Percentiles rank a stretch among this genome's conserved stretches.
Conservation (phyloP, 2,113 vertebrate species). For the Pao palembangensis region DNA sequence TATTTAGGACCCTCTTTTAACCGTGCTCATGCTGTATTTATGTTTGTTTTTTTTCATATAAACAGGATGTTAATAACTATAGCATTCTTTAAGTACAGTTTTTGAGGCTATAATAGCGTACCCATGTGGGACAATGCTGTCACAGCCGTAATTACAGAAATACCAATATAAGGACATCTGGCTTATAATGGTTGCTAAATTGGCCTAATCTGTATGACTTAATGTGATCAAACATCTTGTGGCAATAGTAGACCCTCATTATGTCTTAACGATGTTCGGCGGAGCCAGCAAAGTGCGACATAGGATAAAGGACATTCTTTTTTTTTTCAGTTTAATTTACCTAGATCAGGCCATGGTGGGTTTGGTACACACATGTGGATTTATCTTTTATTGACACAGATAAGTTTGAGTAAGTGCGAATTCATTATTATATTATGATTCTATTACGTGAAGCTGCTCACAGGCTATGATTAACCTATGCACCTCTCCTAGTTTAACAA, state of each 20-base stretch:
- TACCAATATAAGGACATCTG: conserved; percentile 47
- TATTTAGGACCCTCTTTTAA: too few species aligned
- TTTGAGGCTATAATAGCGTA: conserved; percentile 37
- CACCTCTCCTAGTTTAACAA: conserved; percentile 70
- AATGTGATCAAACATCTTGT: conserved; percentile 55
- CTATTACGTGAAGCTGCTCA: conserved; percentile 71
- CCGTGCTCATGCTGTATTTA: not conserved
- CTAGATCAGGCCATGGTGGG: conserved; percentile 27
- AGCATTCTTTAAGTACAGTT: conserved; percentile 38
- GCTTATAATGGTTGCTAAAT: conserved; percentile 56
- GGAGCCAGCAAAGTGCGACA: conserved; percentile 15
- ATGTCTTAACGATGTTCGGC: conserved; percentile 33
- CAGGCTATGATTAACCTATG: conserved; percentile 78
- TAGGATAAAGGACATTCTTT: conserved; percentile 16
- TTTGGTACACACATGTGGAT: conserved; percentile 14
- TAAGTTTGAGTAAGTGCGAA: conserved; percentile 69
- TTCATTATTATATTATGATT: conserved; percentile 69
- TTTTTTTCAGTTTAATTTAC: conserved; percentile 41
- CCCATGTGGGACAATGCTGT: conserved; percentile 42
- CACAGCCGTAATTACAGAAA: conserved; percentile 53
- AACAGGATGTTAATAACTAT: conserved; percentile 21
- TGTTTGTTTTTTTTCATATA: not conserved
- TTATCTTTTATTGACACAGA: conserved; percentile 74
- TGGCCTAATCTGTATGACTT: conserved; percentile 51
- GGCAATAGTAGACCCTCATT: conserved; percentile 40